These are phyloP conservation scores for Lasioglossum figueresi DNA, from an alignment of 2,888 invertebrate genomes.

Conservation along the genomic window DNA sequence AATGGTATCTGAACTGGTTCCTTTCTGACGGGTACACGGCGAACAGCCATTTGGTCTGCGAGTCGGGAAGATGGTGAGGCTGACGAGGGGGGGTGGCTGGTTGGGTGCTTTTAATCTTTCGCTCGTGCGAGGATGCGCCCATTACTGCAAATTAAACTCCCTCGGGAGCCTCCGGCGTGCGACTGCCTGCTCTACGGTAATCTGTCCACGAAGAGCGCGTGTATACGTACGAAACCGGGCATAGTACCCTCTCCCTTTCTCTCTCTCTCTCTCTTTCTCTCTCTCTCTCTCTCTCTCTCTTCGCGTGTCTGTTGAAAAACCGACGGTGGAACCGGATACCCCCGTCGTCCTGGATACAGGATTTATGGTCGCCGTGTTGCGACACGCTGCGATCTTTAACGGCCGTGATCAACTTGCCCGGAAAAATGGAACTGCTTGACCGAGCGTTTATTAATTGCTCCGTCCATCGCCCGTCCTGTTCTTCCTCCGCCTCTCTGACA, in stretches of 20 bases:
- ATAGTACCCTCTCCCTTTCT: neutral
- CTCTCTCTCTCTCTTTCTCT: neutral
- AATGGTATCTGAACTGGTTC: constrained; percentile 74
- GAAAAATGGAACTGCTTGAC: constrained; percentile 44
- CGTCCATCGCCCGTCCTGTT: constrained; percentile 10
- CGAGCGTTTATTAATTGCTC: constrained; percentile 58
- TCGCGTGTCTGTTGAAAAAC: constrained; percentile 66
- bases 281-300: neutral
- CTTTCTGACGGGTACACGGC: constrained; percentile 65
- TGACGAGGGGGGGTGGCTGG: constrained; percentile 50
- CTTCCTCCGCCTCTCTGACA: neutral
- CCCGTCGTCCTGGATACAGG: constrained; percentile 68
- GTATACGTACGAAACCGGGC: constrained; percentile 39
- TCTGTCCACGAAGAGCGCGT: constrained; percentile 67
- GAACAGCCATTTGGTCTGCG: constrained; percentile 72
- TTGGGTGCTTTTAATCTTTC: constrained; percentile 76
- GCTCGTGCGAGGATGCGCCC: constrained; percentile 76
- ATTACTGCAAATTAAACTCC: constrained; percentile 78
- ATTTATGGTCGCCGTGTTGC: constrained; percentile 64
- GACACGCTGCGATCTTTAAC: constrained; percentile 66
- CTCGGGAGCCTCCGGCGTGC: constrained; percentile 69
- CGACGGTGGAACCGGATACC: constrained; percentile 66
- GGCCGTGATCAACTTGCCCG: constrained; percentile 66
- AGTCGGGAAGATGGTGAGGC: constrained; percentile 68
- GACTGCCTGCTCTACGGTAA: constrained; percentile 69